These are phyloP conservation scores for Steatornis caripensis DNA, from an alignment of 2,113 vertebrate genomes.

Conservation along the genomic window DNA sequence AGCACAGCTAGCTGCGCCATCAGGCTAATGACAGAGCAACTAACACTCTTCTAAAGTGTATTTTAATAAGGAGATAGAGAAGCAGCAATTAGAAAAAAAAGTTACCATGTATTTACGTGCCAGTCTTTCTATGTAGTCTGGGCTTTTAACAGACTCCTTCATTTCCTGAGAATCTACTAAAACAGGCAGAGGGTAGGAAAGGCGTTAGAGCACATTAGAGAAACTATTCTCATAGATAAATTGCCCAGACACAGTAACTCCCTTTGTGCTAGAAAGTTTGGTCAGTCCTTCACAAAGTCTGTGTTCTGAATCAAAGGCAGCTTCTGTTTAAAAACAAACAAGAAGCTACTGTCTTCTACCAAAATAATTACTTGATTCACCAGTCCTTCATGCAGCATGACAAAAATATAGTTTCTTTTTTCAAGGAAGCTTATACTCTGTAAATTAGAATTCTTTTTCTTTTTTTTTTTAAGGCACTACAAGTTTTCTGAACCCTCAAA, in stretches of 20 bases:
- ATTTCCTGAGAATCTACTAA: neutral
- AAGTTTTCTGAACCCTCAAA: neutral
- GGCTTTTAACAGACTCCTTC: neutral
- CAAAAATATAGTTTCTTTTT: rapidly evolving
- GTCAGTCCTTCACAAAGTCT: neutral
- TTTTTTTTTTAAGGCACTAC: neutral
- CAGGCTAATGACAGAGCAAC: neutral
- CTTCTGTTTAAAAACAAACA: neutral
- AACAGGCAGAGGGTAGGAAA: neutral
- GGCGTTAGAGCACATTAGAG: neutral
- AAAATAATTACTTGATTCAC: neutral
- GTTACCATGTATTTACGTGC: conserved; percentile 78
- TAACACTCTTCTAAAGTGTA: neutral
- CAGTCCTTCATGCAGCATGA: neutral
- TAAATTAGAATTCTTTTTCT: neutral
- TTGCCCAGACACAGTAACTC: neutral
- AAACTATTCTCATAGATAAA: neutral
- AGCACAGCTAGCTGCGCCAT: neutral
- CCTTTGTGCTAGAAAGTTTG: neutral
- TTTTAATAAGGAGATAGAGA: neutral
- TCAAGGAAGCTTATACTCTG: neutral
- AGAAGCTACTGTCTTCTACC: neutral
- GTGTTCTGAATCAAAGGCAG: neutral
- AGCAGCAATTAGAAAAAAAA: neutral
- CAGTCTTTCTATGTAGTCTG: conserved; percentile 66